Base-by-base conservation (phyloP, 37 sponge, comb jelly and placozoan species). In the Spongilla lacustris region DNA sequence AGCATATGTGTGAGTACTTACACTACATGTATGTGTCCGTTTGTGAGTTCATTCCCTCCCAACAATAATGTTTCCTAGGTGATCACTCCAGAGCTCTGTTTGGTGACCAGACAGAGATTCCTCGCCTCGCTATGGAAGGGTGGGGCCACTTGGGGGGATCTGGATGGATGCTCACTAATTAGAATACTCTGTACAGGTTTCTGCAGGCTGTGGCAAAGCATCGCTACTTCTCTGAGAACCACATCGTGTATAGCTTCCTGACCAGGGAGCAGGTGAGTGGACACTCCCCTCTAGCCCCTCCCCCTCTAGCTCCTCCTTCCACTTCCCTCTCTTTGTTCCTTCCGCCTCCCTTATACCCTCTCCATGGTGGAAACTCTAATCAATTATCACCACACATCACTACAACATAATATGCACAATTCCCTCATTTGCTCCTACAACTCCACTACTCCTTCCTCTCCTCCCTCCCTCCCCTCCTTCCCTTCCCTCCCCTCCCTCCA, bases 161-260 rank as follows among this genome's bases (percentile, higher is more conserved):
- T 41, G 41, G 41, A 58, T 19, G 58, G 58, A 17, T 58, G 58
- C 19, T 1, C 21, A 30, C 10, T 72, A 14, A 30, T 13, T 34
- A 35, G 29, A 34, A 23, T 76, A 9, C 17, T 76, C 26, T 76
- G 17, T 2, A 14, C 41, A 90, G 90, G 49, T 90, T 90, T 38
- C 58, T 90, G 70, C 86, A 90, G 24, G 31, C 82, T 26, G 26
- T 90, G 80, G 86, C 90, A 23, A 78, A 74, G 30, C 90, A 90
- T 24, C 71, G 28, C 3, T 85, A 76, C 46, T 90, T 90, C 66
- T 35, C 81, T 12, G 86, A 81, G 50, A 85, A 90, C 66, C 68
- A 90, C 49, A 81, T 68, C 22, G 86, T 90, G 29, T 70, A 81
- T 38, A 80, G 30, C 80, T 85, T 41, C 33, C 70, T 90, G 36